phyloP scores from a whole-genome alignment of 2,888 invertebrate genomes.

The Strigamia crassipes region DNA sequence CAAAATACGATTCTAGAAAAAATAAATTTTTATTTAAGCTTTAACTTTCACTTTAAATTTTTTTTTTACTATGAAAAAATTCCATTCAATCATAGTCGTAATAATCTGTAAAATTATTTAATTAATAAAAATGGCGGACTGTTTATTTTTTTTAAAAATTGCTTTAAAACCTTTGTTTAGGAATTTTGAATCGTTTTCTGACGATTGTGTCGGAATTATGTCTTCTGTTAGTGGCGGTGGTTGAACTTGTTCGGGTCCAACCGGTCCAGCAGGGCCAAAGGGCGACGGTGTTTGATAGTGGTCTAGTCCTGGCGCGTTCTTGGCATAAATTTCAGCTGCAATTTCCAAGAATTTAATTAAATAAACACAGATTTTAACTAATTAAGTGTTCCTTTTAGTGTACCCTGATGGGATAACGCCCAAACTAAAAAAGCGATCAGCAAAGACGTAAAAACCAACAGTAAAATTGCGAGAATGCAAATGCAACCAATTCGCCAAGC shows the following conservation, averaged over 20 bases:
- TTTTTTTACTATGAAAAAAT: too few relatives aligned
- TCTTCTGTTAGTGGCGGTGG: too few relatives aligned
- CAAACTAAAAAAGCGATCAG: background rate
- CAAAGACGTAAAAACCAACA: background rate
- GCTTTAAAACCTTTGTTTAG: background rate
- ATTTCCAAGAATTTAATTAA: background rate
- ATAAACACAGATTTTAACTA: too few relatives aligned
- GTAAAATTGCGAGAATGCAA: background rate
- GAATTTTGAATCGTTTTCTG: too few relatives aligned
- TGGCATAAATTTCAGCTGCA: background rate
- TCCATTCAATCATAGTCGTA: background rate
- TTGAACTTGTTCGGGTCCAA: too few relatives aligned
- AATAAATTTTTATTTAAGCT: too few relatives aligned
- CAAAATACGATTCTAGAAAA: too few relatives aligned
- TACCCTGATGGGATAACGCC: background rate
- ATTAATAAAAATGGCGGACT: background rate
- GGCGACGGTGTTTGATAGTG: too few relatives aligned
- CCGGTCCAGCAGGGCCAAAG: too few relatives aligned
- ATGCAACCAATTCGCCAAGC: background rate
- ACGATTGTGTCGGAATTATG: too few relatives aligned
- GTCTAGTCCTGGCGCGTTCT: background rate
- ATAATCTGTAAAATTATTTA: background rate
- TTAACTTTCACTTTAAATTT: too few relatives aligned
- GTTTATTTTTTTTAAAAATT: too few relatives aligned
- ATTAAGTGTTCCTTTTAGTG: background rate